phyloP scores from a whole-genome alignment of 2,888 invertebrate genomes.

The Laspeyria flexula region DNA sequence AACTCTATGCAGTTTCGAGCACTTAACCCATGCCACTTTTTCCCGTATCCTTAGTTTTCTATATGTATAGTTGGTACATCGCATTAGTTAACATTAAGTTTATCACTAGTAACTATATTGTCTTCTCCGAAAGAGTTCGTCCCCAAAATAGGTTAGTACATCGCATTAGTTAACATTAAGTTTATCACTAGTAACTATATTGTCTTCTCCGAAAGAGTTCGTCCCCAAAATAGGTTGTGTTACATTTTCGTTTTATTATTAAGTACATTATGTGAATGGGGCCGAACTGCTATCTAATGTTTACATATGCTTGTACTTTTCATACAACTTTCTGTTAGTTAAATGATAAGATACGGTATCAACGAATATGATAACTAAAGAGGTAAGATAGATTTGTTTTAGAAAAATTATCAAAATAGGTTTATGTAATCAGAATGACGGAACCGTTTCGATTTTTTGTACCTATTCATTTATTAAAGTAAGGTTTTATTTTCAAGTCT shows the following conservation, averaged over 20 bases:
- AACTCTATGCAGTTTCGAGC: too few species aligned
- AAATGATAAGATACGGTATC: slow-evolving; percentile 37
- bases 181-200: too few species aligned
- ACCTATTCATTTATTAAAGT: neutral
- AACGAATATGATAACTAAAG: slow-evolving; percentile 29
- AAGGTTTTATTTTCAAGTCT: too few species aligned
- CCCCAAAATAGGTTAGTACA: too few species aligned
- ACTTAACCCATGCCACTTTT: too few species aligned
- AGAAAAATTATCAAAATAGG: slow-evolving; percentile 9
- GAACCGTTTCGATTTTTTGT: slow-evolving; percentile 1
- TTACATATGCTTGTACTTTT: slow-evolving; percentile 37
- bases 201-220: too few species aligned
- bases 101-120: too few species aligned
- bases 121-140: too few species aligned
- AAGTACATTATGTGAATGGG: slow-evolving; percentile 23
- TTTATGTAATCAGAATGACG: slow-evolving; percentile 18
- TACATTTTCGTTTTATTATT: slow-evolving; percentile 5
- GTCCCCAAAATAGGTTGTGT: neutral
- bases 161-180: too few species aligned
- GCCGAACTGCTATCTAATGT: slow-evolving; percentile 35
- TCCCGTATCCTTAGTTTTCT: too few species aligned
- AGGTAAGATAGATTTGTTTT: slow-evolving; percentile 31
- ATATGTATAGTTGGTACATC: too few species aligned
- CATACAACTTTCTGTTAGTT: slow-evolving; percentile 43
- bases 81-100: too few species aligned